Conservation (phyloP, 2,113 vertebrate genomes). For the Chloroceryle aenea region DNA sequence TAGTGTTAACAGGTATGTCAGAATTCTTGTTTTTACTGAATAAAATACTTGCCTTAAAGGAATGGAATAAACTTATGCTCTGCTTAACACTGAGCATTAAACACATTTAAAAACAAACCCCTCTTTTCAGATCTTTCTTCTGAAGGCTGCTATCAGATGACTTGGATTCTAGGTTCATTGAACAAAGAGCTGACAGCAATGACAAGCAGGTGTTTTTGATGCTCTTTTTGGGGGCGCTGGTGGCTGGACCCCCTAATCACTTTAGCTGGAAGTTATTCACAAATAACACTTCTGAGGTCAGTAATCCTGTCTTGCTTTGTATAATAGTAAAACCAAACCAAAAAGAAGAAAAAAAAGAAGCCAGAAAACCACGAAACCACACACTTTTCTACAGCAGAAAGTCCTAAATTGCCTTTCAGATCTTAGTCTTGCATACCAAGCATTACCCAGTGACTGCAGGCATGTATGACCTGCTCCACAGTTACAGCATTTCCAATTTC, state of each 20-base stretch:
- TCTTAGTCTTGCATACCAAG: not conserved
- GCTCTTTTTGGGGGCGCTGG: not conserved
- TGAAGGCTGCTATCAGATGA: not conserved
- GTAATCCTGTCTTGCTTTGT: not conserved
- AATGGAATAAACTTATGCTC: not conserved
- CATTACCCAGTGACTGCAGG: not conserved
- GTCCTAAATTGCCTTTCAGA: not conserved
- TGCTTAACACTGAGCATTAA: not conserved
- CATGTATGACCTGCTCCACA: not conserved
- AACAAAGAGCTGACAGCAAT: not conserved
- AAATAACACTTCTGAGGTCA: not conserved
- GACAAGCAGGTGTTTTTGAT: not conserved
- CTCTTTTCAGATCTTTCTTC: not conserved
- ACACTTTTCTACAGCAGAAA: not conserved
- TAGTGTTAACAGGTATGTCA: not conserved
- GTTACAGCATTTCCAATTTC: not conserved
- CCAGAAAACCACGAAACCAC: not conserved
- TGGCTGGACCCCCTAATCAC: not conserved
- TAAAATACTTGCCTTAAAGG: not conserved
- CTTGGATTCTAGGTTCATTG: not conserved
- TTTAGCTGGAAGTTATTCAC: slow-evolving; percentile 8
- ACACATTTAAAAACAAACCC: not conserved
- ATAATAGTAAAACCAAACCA: not conserved
- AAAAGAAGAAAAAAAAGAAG: not conserved
- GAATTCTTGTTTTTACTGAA: not conserved